Evolutionary conservation across 2,797 vertebrate genomes (phyloP).

Genomic region (Tangara arthus): DNA sequence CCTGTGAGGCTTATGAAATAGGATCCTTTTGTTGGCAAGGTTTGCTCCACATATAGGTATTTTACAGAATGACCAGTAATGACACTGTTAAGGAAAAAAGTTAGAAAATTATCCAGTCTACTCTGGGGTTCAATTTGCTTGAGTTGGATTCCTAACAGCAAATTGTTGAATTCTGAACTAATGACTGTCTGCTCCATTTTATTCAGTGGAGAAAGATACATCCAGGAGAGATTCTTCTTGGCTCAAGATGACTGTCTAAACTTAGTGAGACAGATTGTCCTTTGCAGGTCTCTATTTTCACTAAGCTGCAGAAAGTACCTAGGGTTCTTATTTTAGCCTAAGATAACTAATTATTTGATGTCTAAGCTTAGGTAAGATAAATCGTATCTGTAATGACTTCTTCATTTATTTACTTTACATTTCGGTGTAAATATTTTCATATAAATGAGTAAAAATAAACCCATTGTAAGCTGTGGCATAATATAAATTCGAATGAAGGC

Average conservation of each 20-base stretch:
- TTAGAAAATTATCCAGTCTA: neutral
- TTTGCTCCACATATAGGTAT: neutral
- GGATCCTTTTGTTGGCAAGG: neutral
- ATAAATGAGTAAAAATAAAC: neutral
- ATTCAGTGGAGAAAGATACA: neutral
- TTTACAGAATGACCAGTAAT: neutral
- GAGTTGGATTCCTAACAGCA: neutral
- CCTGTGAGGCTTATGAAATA: neutral
- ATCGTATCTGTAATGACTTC: neutral
- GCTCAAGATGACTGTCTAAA: neutral
- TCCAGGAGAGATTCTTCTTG: neutral
- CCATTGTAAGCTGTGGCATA: neutral
- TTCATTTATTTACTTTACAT: constrained; percentile 17
- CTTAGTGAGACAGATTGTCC: neutral
- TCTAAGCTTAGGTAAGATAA: constrained; percentile 15
- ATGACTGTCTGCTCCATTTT: neutral
- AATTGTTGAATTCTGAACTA: neutral
- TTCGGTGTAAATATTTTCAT: neutral
- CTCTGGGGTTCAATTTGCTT: neutral
- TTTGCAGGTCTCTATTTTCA: constrained; percentile 4
- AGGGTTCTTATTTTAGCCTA: neutral
- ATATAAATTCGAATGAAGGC: neutral
- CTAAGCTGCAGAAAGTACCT: neutral
- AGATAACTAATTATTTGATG: neutral
- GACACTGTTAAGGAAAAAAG: neutral